Base-by-base conservation (phyloP, 2,888 invertebrate genomes). In the Oeneis ivallda region DNA sequence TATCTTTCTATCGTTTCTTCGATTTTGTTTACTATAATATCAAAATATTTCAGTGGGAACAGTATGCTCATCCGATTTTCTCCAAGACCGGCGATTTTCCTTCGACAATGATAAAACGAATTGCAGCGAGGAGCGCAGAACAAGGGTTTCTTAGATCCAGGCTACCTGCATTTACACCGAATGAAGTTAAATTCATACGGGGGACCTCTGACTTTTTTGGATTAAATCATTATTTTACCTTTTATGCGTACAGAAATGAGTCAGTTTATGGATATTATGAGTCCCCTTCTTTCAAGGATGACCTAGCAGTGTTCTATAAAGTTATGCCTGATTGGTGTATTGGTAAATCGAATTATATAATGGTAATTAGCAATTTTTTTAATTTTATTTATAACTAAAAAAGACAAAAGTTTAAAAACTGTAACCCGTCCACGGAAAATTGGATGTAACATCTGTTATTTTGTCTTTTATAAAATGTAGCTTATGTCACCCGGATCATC, bases 151-250 rank as follows among this genome's bases (percentile, higher is more conserved):
- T 73, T 0, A 68, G 78, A 56, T 91, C 92, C 0, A 75, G 90
- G 19, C 74, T 92, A 26, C 92, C 92, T 1, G 76, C 76, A 59
- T 88, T 92, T 65, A 85, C 86, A 1, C 66, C 72, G 8, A 80
- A 84, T 58, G 89, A 92, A 80, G 70, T 79, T 6, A 71, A 74
- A 6, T 76, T 74, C 37, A 68, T 83, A 5, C 74, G 72, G 41
- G 83, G 82, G 1, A 75, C 74, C 13, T 73, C 78, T 0, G 82
- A 82, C 66, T 78, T 76, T 67, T 77, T 79, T 9, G 79, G 95
- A 13, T 78, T 95, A n/a, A 95, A 95, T 74, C 92, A 94, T 67
- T 96, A 96, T 77, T 93, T 93, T 0, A 82, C 92, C 1, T 79
- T 15, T 7, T 67, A 69, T 5, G 67, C 74, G n/a, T 77, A 74